Conservation (phyloP, 2,113 vertebrate genomes). For the Bolborhynchus lineola region DNA sequence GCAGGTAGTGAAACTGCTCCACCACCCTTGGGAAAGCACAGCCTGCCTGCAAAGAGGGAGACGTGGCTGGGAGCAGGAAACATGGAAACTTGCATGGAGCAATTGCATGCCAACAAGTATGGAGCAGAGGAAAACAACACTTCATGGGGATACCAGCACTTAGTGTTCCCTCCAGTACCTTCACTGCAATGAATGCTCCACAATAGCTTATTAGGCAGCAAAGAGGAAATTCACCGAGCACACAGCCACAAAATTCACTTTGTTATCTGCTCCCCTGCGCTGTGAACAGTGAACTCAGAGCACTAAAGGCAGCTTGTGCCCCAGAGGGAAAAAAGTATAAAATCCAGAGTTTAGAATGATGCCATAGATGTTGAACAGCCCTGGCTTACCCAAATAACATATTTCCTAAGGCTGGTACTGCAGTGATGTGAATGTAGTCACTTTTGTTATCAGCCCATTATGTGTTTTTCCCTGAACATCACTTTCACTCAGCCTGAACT, state of each 20-base stretch:
- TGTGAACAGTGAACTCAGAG: not conserved
- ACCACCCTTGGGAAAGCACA: constrained; percentile 37
- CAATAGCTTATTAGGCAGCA: not conserved
- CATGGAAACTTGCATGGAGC: not conserved
- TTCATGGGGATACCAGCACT: not conserved
- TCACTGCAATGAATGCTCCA: not conserved
- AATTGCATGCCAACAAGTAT: not conserved
- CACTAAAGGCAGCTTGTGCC: not conserved
- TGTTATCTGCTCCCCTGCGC: not conserved
- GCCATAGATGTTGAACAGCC: not conserved
- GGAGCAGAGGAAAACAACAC: not conserved
- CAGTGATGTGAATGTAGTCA: not conserved
- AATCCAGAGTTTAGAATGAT: not conserved
- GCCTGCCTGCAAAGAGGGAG: constrained; percentile 11
- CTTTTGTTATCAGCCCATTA: not conserved
- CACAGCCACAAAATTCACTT: not conserved
- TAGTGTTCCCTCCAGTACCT: not conserved
- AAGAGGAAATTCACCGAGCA: not conserved
- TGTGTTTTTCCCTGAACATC: not conserved
- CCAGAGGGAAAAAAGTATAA: not conserved
- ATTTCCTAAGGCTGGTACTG: not conserved
- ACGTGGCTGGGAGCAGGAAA: not conserved
- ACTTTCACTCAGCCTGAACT: not conserved
- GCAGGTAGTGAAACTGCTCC: constrained; percentile 61
- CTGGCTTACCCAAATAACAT: not conserved